Evolutionary conservation across 92 coral and sea anemone genomes (phyloP).

Genomic region (Epizoanthus stellaris): DNA sequence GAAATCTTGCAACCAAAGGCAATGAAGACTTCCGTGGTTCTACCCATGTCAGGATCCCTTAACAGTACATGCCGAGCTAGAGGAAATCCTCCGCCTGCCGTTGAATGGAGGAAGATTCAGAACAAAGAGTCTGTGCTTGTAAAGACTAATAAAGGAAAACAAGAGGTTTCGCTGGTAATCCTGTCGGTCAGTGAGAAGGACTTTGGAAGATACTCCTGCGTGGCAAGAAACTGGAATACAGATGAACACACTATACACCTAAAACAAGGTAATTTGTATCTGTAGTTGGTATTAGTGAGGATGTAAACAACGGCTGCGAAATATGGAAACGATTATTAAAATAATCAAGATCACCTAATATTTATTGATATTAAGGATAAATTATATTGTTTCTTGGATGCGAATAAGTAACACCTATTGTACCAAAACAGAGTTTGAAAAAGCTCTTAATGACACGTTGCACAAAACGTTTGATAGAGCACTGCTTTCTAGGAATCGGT

Average conservation of each 20-base stretch:
- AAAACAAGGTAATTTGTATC: slow-evolving; percentile 10
- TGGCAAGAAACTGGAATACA: slow-evolving; percentile 67
- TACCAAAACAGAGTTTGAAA: too few relatives aligned
- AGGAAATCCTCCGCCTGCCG: slow-evolving; percentile 80
- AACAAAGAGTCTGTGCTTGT: slow-evolving; percentile 20
- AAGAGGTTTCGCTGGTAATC: slow-evolving; percentile 33
- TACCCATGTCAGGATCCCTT: slow-evolving; percentile 17
- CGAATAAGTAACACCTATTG: too few relatives aligned
- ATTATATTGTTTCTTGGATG: too few relatives aligned
- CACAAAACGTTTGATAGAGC: too few relatives aligned
- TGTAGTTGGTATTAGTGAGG: neutral
- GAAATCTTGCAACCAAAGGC: neutral
- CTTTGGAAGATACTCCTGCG: slow-evolving; percentile 71
- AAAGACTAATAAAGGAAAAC: slow-evolving; percentile 21
- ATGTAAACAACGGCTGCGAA: neutral
- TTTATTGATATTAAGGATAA: too few relatives aligned
- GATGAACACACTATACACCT: slow-evolving; percentile 3
- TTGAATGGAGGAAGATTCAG: slow-evolving; percentile 60
- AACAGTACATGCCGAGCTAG: slow-evolving; percentile 69
- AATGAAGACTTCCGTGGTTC: neutral
- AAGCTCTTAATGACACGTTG: too few relatives aligned
- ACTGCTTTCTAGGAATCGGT: too few relatives aligned
- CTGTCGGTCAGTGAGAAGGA: slow-evolving; percentile 45
- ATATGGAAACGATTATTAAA: neutral
- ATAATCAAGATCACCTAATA: too few relatives aligned